These are phyloP conservation scores for Pseudococcus viburni DNA, from an alignment of 2,888 invertebrate species.

Conservation along the genomic window DNA sequence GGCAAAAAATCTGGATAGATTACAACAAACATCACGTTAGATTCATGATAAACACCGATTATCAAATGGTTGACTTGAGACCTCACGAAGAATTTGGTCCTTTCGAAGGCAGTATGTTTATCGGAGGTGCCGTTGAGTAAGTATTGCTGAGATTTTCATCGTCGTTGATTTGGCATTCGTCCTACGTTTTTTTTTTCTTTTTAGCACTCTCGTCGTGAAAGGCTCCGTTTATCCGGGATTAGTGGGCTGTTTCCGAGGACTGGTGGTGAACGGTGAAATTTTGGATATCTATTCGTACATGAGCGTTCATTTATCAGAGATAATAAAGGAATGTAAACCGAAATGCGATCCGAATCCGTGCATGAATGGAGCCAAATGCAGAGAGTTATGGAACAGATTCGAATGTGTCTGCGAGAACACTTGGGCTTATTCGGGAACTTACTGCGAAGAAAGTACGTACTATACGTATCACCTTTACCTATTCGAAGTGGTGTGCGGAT, in stretches of 20 bases:
- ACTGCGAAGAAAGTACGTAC: slow-evolving; percentile 90
- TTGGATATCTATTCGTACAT: slow-evolving; percentile 93
- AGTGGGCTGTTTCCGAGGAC: slow-evolving; percentile 93
- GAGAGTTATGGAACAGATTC: slow-evolving; percentile 93
- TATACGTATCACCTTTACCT: not conserved
- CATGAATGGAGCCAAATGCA: slow-evolving; percentile 90
- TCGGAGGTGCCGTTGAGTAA: slow-evolving; percentile 93
- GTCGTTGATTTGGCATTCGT: too few species aligned
- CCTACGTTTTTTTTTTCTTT: too few species aligned
- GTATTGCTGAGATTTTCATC: slow-evolving; percentile 69
- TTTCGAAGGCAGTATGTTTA: slow-evolving; percentile 94
- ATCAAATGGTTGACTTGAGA: slow-evolving; percentile 87
- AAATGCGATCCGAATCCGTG: slow-evolving; percentile 96
- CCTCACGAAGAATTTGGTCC: slow-evolving; percentile 92
- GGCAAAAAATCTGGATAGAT: slow-evolving; percentile 97
- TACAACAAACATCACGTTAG: slow-evolving; percentile 94
- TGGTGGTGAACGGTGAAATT: slow-evolving; percentile 92
- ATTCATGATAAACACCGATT: slow-evolving; percentile 92
- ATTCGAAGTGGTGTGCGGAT: not conserved
- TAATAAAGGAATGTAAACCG: slow-evolving; percentile 93
- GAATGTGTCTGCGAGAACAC: slow-evolving; percentile 93
- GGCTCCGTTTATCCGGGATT: slow-evolving; percentile 86
- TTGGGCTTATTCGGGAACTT: slow-evolving; percentile 91
- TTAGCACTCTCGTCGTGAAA: slow-evolving; percentile 58
- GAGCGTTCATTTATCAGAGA: slow-evolving; percentile 92